Evolutionary conservation across 2,113 vertebrate genomes (phyloP), one percentile per base, ranked within the genome.

Genomic region (Fukomys damarensis): DNA sequence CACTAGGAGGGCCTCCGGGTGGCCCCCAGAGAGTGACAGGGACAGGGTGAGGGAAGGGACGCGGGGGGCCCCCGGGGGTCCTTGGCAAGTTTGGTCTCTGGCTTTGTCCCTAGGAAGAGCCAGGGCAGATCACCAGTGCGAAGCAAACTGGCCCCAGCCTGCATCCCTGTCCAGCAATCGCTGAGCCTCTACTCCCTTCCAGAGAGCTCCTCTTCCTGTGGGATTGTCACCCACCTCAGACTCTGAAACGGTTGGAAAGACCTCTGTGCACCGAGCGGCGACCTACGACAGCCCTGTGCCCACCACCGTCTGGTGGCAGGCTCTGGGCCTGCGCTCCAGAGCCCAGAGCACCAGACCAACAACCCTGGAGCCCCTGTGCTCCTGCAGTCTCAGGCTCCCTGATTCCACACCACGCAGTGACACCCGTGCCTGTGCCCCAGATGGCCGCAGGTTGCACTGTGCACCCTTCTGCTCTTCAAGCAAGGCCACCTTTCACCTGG

Each of bases 321-420:
- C 3, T 52, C 32, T 12, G 46, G 32, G 10, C 54, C 38, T 26
- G 54, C 7, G 38, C 7, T 70, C 43, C 38, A 32, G 88, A 59
- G 70, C 83, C 46, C 56, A 7, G 79, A 14, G 56, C 54, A 58
- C 46, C 14, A 32, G 24, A n/a, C 1, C 17, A 4, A 32, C 38
- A 66, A 7, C 30, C 26, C 1, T 0, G 7, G 77, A n/a, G 9
- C 30, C 19, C 16, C 1, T 0, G 0, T 26, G 5, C n/a, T 91
- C 22, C 26, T 24, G 41, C 7, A 9, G 32, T 17, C 70, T 56
- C 7, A 5, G 84, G 52, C 43, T 35, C 26, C 72, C 38, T 30
- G 2, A 2, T 38, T 38, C 58, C n/a, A 17, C 43, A 30, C 1
- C 54, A 79, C 0, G 7, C 0, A 1, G 35, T 24, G 6, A 24